Evolutionary conservation across 2,797 vertebrate genomes (phyloP), one percentile per base, ranked within the genome.

Genomic region (Lacerta bilineata): DNA sequence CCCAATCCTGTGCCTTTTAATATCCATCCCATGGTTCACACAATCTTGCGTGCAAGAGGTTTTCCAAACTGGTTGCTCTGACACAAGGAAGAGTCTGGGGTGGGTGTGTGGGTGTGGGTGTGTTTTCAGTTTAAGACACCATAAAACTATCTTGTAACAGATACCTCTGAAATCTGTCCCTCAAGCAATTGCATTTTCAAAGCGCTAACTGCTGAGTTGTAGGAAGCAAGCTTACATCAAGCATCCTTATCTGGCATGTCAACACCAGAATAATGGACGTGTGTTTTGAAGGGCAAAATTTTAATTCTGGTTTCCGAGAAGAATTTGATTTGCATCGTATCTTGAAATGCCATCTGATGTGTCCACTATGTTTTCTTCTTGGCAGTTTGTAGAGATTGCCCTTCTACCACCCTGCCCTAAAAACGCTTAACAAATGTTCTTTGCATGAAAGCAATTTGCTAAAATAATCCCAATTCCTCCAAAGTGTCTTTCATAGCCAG

Each of bases 291-390:
- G 39, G 20, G 61, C 78, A 75, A 77, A n/a, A 39, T 82, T 68
- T 85, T 55, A 85, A 68, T 91, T 43, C 82, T 76, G 36, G 29
- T 94, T 90, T 72, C 64, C 55, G 87, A 89, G 69, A 33, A 29
- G 74, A 50, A 68, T 91, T 23, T 84, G 43, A 87, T 68, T 66
- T 80, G n/a, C 46, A 68, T 36, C 50, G 50, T 72, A 8, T 41
- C 82, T 83, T 50, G 25, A 25, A 75, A 88, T 33, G 46, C 78
- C 11, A 85, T 29, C n/a, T 89, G 55, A 82, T 29, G 71, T 8
- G 8, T 33, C 36, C 50, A 43, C 18, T 75, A 33, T 80, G 59
- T 85, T 90, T 85, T 41, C 36, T 23, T 68, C 27, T 68, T 81
- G 82, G 39, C 0, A 9, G 17, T 36, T 90, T 93, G 88, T 6